These are phyloP conservation scores for Sturnus vulgaris DNA, from an alignment of 2,113 vertebrate species.

Conservation along the genomic window DNA sequence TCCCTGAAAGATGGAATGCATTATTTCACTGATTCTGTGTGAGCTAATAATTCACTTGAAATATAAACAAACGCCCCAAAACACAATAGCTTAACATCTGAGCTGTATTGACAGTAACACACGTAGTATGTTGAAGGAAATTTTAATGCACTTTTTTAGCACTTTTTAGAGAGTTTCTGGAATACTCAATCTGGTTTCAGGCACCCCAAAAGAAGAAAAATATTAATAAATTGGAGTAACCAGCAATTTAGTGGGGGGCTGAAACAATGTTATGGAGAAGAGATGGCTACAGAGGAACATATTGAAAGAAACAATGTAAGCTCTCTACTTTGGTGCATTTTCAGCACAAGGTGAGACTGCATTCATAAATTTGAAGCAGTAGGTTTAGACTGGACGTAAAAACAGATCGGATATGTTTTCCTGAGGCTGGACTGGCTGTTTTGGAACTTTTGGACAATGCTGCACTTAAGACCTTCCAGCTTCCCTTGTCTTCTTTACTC, in stretches of 20 bases:
- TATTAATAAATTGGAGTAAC: background rate
- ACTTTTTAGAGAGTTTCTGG: background rate
- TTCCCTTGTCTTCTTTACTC: background rate
- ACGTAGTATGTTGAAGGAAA: background rate
- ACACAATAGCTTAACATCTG: background rate
- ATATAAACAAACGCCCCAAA: background rate
- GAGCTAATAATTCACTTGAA: background rate
- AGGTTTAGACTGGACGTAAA: background rate
- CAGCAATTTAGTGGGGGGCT: rapidly evolving
- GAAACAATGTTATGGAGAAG: background rate
- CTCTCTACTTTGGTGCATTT: background rate
- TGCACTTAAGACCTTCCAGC: background rate
- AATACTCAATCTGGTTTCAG: background rate
- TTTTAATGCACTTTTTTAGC: background rate
- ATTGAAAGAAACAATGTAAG: background rate
- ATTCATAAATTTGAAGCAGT: background rate
- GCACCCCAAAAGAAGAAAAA: background rate
- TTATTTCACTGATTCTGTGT: background rate
- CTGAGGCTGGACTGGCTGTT: background rate
- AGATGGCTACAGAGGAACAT: background rate
- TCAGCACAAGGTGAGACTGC: background rate
- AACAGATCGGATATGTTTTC: background rate
- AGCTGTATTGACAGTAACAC: background rate
- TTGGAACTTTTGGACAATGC: background rate
- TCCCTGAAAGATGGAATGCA: background rate